These are phyloP conservation scores for Cheilosia vernalis DNA, from an alignment of 2,888 invertebrate genomes.

Conservation along the genomic window DNA sequence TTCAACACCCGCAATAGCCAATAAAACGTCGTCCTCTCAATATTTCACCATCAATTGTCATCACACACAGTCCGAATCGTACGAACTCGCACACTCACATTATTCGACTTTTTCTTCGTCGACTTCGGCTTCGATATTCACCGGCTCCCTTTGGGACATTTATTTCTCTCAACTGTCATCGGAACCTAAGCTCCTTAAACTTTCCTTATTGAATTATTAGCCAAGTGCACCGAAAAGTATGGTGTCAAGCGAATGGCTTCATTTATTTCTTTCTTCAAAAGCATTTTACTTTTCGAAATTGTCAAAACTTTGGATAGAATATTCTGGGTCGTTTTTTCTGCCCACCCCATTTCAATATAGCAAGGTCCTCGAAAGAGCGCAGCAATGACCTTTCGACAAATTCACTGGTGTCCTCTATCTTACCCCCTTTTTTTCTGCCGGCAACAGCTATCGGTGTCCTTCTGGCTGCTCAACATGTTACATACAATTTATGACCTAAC, in stretches of 20 bases:
- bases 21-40: constrained; percentile 58
- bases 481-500: constrained; percentile 70
- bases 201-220: constrained; percentile 73
- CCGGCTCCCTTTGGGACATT: constrained; percentile 35
- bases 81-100: constrained; percentile 51
- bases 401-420: constrained; percentile 19
- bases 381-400: constrained; percentile 64
- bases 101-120: too few species aligned
- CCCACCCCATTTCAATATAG: constrained; percentile 20
- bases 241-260: constrained; percentile 49
- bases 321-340: not conserved
- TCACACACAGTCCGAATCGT: constrained; percentile 60
- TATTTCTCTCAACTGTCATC: constrained; percentile 64
- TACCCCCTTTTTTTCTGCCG: not conserved
- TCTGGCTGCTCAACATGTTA: constrained; percentile 63
- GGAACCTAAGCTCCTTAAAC: constrained; percentile 59
- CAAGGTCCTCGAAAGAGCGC: not conserved
- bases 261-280: constrained; percentile 36
- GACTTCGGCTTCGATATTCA: not conserved
- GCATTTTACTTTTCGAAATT: constrained; percentile 42
- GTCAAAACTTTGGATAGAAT: constrained; percentile 43
- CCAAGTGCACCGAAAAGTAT: constrained; percentile 52
- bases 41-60: constrained; percentile 70
- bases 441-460: constrained; percentile 35
- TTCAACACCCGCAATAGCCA: constrained; percentile 22